Base-by-base conservation (phyloP, 2,797 vertebrate species). In the Calcarius lapponicus region DNA sequence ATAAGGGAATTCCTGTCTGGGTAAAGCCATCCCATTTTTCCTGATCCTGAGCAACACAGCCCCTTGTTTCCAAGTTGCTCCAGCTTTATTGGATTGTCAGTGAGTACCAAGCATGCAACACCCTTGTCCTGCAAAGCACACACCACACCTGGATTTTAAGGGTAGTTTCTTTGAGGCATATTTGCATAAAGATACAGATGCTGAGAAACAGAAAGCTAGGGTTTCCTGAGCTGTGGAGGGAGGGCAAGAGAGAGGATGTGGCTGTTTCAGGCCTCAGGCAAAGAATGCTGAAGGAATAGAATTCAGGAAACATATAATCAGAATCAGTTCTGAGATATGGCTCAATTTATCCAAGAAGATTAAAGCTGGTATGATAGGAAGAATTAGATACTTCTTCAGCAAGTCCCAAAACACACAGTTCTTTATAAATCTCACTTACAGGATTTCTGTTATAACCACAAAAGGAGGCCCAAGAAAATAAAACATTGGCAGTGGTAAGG, bases 281-380 rank as follows among this genome's bases (percentile, higher is more conserved):
- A 95, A 92, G 73, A 90, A 89, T 76, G 60, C 53, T 4, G 4
- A 93, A 95, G 73, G 60, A 93, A 88, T 20, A 82, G 43, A 88
- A 60, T 75, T 93, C 91, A 82, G 64, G 80, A 88, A 97, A 90
- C 17, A 28, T 32, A 54, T 86, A 84, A 94, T 88, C 80, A 93
- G 88, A 92, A 88, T 92, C 83, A 83, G 76, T 80, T 90, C 36
- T 81, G 80, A 90, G 67, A 71, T 94, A 92, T 29, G 22, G 42
- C 74, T 88, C 82, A 34, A 93, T 88, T 95, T 90, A 94, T 75
- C 79, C 89, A 89, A 82, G 47, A 45, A 79, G 80, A 92, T 92
- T 93, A 80, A 93, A 80, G 40, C 17, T 90, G 54, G 50, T 83
- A 74, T 70, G 60, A 86, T 76, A 81, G 53, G 26, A 79, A 94